Percentiles rank a stretch among this genome's conserved stretches.
phyloP scores from a whole-genome alignment of 1,140 invertebrate species.

The Macrobrachium rosenbergii region DNA sequence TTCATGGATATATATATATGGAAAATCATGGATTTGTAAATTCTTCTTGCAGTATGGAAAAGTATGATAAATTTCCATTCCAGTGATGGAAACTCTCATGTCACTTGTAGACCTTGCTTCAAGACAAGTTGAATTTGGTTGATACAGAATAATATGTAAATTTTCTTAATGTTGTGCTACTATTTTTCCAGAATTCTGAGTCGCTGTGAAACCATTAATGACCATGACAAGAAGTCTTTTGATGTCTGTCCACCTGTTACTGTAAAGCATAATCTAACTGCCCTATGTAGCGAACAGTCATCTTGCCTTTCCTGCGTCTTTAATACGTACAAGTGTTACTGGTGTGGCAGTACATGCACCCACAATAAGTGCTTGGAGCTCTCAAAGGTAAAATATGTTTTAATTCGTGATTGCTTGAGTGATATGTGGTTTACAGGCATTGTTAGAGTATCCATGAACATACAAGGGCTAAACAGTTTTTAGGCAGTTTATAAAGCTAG shows the following conservation, averaged over 20 bases:
- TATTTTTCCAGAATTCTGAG: slow-evolving; percentile 32
- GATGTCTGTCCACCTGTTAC: slow-evolving; percentile 45
- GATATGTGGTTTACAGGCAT: background rate
- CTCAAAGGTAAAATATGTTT: slow-evolving; percentile 42
- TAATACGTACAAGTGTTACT: slow-evolving; percentile 83
- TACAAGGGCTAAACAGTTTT: too few relatives aligned
- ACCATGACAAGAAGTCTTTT: slow-evolving; percentile 46
- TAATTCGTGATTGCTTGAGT: too few relatives aligned
- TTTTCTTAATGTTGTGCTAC: background rate
- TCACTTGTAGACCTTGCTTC: too few relatives aligned
- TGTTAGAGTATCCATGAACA: too few relatives aligned
- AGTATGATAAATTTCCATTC: too few relatives aligned
- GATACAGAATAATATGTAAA: background rate
- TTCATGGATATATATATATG: background rate
- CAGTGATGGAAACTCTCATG: too few relatives aligned
- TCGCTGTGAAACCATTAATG: slow-evolving; percentile 31
- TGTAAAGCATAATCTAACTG: slow-evolving; percentile 36
- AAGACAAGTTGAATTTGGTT: background rate
- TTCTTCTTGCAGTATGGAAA: too few relatives aligned
- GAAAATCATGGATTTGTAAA: background rate
- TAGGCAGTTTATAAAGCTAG: too few relatives aligned
- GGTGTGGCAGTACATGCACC: slow-evolving; percentile 77
- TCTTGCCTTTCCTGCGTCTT: slow-evolving; percentile 84
- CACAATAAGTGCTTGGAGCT: slow-evolving; percentile 74
- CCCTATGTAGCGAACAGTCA: slow-evolving; percentile 75